These are phyloP conservation scores for Tridacna gigas DNA, from an alignment of 2,888 invertebrate genomes.

Conservation along the genomic window DNA sequence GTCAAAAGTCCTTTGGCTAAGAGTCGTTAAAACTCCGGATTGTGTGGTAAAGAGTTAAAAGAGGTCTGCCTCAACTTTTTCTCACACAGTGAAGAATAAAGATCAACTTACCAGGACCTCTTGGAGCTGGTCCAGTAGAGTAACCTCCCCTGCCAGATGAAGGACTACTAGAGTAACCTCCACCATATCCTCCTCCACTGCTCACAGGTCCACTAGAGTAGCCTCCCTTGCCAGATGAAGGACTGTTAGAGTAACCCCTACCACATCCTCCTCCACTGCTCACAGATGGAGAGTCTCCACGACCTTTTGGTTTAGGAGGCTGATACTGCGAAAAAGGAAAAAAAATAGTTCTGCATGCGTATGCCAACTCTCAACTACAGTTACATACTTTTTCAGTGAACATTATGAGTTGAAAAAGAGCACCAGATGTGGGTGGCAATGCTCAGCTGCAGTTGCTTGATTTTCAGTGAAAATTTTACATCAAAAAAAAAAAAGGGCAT, in stretches of 20 bases:
- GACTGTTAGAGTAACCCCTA: constrained; percentile 40
- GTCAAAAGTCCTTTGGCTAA: neutral
- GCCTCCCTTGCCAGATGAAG: constrained; percentile 13
- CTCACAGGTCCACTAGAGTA: constrained; percentile 16
- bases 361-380: too few species aligned
- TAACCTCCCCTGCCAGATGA: constrained; percentile 20
- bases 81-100: neutral
- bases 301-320: constrained; percentile 26
- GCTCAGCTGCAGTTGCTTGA: too few species aligned
- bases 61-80: neutral
- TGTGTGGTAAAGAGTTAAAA: neutral
- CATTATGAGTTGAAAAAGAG: too few species aligned
- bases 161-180: constrained; percentile 38
- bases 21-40: neutral
- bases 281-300: constrained; percentile 28
- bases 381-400: too few species aligned
- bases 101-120: neutral
- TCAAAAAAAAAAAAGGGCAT: too few species aligned
- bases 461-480: too few species aligned
- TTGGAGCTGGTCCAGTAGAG: constrained; percentile 11
- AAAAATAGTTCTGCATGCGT: too few species aligned
- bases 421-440: too few species aligned
- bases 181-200: constrained; percentile 27
- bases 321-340: constrained; percentile 15
- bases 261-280: constrained; percentile 28